Evolutionary conservation across 2,888 invertebrate species (phyloP), one percentile per base, ranked within the genome.

Genomic region (Caenorhabditis imperialis): DNA sequence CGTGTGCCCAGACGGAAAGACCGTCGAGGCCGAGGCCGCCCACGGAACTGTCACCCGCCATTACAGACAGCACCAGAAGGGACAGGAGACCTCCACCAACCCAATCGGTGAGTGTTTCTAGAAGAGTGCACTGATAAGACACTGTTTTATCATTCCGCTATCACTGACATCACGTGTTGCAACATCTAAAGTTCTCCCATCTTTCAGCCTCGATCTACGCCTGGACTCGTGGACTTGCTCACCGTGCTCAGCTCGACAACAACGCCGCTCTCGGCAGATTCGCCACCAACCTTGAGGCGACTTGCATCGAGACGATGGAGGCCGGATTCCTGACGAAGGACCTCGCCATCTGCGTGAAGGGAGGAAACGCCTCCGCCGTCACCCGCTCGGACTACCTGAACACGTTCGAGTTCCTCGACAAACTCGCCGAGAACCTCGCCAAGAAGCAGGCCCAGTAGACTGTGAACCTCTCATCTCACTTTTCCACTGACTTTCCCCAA

Each of bases 31-130:
- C 0, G 98, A 99, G 90, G 98, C 98, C 14, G 98, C 98, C 70
- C 98, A 99, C 89, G 98, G 98, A 44, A 98, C 98, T 0, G 96
- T 95, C 67, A 96, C 96, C 0, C 92, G 96, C 69, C 96, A 96
- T 89, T 96, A 92, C 89, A 84, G 91, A 51, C 85, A 89, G 81
- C 91, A 91, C 81, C 91, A 91, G 62, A 84, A 85, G 77, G 97
- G 97, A 78, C 94, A 96, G 89, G 97, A 97, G 90, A 99, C 99
- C 0, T 97, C 97, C 30, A 99, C 98, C 53, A 99, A 99, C 90
- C 95, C 98, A 0, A 97, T 99, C 87, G 98, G 91, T 90, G 81
- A 55, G 85, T 74, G 27, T 22, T 12, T 14, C 33, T 14, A 22
- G 37, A n/a, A n/a, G n/a, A n/a, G n/a, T n/a, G n/a, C n/a, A n/a